Conservation (phyloP, 2,113 vertebrate species). For the Malurus alboscapulatus region DNA sequence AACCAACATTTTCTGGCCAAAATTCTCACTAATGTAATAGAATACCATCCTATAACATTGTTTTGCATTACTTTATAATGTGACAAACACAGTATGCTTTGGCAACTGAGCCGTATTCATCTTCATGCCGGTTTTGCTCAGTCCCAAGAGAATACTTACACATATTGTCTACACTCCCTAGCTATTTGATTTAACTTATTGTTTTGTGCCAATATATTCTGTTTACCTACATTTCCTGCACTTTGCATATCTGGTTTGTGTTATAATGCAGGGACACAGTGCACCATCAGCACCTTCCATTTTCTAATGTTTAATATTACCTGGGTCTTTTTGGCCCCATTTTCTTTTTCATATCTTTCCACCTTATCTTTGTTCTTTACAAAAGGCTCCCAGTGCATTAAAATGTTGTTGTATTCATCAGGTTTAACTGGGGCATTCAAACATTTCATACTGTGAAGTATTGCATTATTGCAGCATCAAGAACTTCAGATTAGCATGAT, state of each 20-base stretch:
- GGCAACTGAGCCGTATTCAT: background rate
- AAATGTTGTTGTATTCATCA: background rate
- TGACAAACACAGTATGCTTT: background rate
- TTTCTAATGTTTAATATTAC: background rate
- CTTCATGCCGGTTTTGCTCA: background rate
- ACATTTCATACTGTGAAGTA: background rate
- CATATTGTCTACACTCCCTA: background rate
- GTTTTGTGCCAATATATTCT: background rate
- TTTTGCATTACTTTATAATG: background rate
- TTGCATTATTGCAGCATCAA: slow-evolving; percentile 27
- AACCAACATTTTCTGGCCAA: background rate
- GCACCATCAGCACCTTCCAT: background rate
- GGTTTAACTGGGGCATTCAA: background rate
- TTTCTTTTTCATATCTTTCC: background rate
- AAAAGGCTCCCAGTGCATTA: background rate
- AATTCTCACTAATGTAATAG: background rate
- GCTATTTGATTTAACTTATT: background rate
- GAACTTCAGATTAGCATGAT: slow-evolving; percentile 23
- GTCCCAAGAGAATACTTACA: background rate
- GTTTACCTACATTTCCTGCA: background rate
- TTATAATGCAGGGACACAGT: background rate
- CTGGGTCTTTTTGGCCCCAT: background rate
- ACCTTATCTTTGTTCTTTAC: background rate
- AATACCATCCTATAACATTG: background rate
- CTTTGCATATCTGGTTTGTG: background rate